Base-by-base conservation (phyloP, 2,888 invertebrate species). In the Phrixothrix hirtus region DNA sequence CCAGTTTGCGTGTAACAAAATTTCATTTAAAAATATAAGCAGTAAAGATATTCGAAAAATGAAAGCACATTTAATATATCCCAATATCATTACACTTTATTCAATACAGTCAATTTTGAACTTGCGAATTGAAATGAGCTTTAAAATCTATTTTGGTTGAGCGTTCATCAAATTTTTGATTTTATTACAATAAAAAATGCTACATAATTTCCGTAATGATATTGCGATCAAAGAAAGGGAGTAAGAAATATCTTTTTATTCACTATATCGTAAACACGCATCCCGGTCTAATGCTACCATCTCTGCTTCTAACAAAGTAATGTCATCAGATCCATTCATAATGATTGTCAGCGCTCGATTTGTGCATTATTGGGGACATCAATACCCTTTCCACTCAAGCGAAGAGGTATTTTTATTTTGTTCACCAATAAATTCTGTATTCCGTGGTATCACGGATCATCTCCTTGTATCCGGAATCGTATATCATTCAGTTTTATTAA, bases 391-490 rank as follows among this genome's bases (percentile, higher is more conserved):
- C 34, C 41, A 51, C 47, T 54, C 53, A 37, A 56, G 50, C 55
- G 60, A 51, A 41, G 46, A 58, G 52, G 58, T 62, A 58, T 61
- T 62, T 61, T 63, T 60, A 60, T 61, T 62, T 62, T 57, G 53
- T 55, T 38, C 58, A 53, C 53, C 59, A 46, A 62, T 62, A 61
- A 62, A 62, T 63, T 60, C 49, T 41, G 45, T 53, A 56, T 59
- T 62, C 58, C 59, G 59, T 55, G 57, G 57, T 62, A 62, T 59
- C 59, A 57, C 55, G 59, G 60, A 60, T 63, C 59, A 60, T 60
- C 61, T 60, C 56, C 59, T 59, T 63, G 59, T 59, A 62, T 59
- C 57, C 57, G 38, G 31, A 55, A 48, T 47, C 47, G 25, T 57
- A 59, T 52, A 59, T 59, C 57, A 57, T 39, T 44, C 46, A 26